phyloP scores from a whole-genome alignment of 1,140 invertebrate genomes.

The Listronotus oregonensis region DNA sequence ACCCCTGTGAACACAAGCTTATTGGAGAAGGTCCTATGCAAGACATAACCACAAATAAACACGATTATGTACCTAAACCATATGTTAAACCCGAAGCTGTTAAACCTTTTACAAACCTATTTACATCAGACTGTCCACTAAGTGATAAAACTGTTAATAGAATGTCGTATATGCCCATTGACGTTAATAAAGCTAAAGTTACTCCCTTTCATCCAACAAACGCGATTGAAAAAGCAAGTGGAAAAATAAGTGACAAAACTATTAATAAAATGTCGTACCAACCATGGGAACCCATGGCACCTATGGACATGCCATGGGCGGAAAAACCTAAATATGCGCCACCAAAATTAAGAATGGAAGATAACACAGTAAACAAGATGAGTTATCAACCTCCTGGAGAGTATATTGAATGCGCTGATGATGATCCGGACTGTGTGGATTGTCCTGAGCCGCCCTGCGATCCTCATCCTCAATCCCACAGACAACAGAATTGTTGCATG shows the following conservation, averaged over 20 bases:
- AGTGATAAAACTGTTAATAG: slow-evolving; percentile 60
- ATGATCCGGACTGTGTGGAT: slow-evolving; percentile 50
- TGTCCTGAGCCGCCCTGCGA: slow-evolving; percentile 46
- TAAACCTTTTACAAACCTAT: slow-evolving; percentile 56
- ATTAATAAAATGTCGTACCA: slow-evolving; percentile 64
- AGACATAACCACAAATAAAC: slow-evolving; percentile 71
- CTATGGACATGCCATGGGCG: slow-evolving; percentile 57
- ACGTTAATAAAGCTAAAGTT: slow-evolving; percentile 56
- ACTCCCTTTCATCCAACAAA: slow-evolving; percentile 56
- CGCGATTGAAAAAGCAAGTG: slow-evolving; percentile 59
- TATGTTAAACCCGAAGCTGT: slow-evolving; percentile 53
- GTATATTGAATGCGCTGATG: slow-evolving; percentile 56
- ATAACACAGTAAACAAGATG: slow-evolving; percentile 57
- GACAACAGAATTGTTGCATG: slow-evolving; percentile 35
- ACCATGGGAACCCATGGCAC: slow-evolving; percentile 55
- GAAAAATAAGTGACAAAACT: slow-evolving; percentile 63
- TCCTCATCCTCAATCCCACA: slow-evolving; percentile 12
- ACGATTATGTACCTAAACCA: slow-evolving; percentile 73
- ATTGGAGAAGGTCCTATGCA: slow-evolving; percentile 70
- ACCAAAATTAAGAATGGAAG: slow-evolving; percentile 55
- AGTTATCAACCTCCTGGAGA: slow-evolving; percentile 59
- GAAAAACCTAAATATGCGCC: slow-evolving; percentile 52
- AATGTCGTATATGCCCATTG: slow-evolving; percentile 60
- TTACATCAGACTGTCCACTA: slow-evolving; percentile 53
- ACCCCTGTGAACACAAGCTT: slow-evolving; percentile 53